Conservation (phyloP, 2,113 vertebrate species). For the Bagarius yarrelli region DNA sequence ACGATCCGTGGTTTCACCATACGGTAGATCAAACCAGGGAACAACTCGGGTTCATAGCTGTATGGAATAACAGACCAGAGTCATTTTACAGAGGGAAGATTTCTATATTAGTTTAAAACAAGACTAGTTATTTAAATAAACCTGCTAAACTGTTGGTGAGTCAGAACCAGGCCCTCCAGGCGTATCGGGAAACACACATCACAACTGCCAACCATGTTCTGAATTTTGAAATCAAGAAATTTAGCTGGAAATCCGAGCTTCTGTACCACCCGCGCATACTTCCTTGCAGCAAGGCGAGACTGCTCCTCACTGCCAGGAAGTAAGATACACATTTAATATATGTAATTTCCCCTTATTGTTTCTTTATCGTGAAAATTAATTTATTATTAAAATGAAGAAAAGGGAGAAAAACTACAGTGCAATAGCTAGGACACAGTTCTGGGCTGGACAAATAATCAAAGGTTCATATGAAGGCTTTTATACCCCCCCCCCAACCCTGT, state of each 20-base stretch:
- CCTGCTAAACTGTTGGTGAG: conserved; percentile 95
- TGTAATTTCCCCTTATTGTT: too few relatives aligned
- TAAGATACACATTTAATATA: background rate
- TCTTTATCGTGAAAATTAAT: too few relatives aligned
- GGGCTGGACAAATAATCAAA: too few relatives aligned
- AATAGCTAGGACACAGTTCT: too few relatives aligned
- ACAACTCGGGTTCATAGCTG: conserved; percentile 95
- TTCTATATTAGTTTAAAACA: background rate
- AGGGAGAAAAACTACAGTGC: too few relatives aligned
- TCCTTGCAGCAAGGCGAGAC: conserved; percentile 89
- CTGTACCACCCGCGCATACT: conserved; percentile 91
- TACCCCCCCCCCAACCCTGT: too few relatives aligned
- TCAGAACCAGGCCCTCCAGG: conserved; percentile 87
- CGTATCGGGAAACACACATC: conserved; percentile 92
- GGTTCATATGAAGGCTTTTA: too few relatives aligned
- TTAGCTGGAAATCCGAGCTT: conserved; percentile 94
- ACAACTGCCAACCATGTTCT: conserved; percentile 98
- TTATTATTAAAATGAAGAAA: too few relatives aligned
- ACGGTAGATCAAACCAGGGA: conserved; percentile 94
- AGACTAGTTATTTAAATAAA: conserved; percentile 51
- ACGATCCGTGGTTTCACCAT: conserved; percentile 98
- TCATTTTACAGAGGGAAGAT: conserved; percentile 1
- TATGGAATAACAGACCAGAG: conserved; percentile 22
- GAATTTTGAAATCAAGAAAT: conserved; percentile 96
- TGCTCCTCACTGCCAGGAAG: conserved; percentile 82